Conservation (phyloP, 2,888 invertebrate species). For the Heteropelma amictum region DNA sequence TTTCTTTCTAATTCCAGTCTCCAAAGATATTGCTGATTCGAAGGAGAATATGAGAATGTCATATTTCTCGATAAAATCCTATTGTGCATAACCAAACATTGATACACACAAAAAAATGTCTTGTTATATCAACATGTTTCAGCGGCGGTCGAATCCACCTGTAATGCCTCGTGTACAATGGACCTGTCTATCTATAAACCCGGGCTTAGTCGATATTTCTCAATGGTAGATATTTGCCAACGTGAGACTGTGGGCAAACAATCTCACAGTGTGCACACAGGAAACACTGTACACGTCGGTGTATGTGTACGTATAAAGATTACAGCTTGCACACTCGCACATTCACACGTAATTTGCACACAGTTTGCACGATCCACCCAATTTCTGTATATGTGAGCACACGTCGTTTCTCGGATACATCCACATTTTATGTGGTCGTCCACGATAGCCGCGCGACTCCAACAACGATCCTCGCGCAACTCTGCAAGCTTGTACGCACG, state of each 20-base stretch:
- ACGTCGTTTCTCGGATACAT: slow-evolving; percentile 47
- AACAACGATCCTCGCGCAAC: no score
- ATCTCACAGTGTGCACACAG: no score
- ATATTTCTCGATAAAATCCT: slow-evolving; percentile 5
- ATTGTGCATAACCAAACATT: slow-evolving; percentile 3
- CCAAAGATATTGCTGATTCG: not conserved
- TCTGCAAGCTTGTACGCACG: no score
- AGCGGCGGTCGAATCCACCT: no score
- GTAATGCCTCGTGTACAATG: no score
- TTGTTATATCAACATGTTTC: no score
- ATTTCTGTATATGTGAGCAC: no score
- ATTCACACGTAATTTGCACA: slow-evolving; percentile 3
- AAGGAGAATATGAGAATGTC: not conserved
- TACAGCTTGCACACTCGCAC: not conserved
- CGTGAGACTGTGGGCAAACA: slow-evolving; percentile 35
- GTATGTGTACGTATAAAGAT: not conserved
- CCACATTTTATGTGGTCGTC: no score
- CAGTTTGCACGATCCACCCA: no score
- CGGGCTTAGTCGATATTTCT: slow-evolving; percentile 42
- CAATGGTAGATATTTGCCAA: slow-evolving; percentile 49
- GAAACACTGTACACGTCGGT: slow-evolving; percentile 1
- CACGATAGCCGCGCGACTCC: slow-evolving; percentile 21
- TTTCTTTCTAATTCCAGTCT: slow-evolving; percentile 31
- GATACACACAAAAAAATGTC: no score
- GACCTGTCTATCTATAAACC: no score